Conservation (phyloP, 2,797 vertebrate genomes). For the Prunella strophiata region DNA sequence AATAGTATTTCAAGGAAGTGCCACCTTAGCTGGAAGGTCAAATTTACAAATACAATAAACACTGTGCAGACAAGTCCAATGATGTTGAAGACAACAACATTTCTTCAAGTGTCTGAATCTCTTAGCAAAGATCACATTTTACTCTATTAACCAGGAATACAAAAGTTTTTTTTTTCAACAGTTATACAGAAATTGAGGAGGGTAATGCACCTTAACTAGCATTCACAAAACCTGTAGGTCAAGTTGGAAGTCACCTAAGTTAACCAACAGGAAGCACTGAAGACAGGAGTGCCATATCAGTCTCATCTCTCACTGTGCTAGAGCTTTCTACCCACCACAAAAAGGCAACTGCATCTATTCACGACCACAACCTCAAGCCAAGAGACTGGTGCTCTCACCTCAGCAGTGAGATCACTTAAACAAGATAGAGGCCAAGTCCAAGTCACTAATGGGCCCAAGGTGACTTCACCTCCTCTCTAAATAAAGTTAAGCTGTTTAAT, state of each 20-base stretch:
- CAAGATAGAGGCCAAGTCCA: background rate
- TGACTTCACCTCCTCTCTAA: background rate
- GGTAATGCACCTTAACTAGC: background rate
- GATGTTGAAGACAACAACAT: background rate
- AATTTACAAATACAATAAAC: background rate
- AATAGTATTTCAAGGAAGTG: background rate
- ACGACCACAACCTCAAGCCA: background rate
- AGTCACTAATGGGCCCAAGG: background rate
- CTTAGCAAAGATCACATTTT: background rate
- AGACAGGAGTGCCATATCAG: background rate
- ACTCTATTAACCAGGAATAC: background rate
- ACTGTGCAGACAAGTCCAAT: background rate
- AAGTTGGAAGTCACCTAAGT: background rate
- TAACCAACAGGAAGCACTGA: background rate
- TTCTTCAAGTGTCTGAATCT: background rate
- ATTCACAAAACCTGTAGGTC: background rate
- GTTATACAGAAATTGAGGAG: background rate
- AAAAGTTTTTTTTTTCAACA: background rate
- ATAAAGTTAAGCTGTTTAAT: constrained; percentile 8
- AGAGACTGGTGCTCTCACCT: background rate
- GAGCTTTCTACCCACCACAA: background rate
- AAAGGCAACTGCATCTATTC: background rate
- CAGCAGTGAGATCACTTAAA: background rate
- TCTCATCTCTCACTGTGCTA: background rate
- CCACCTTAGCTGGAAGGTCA: background rate